Conservation (phyloP, 2,113 vertebrate species). For the Bombycilla garrulus region DNA sequence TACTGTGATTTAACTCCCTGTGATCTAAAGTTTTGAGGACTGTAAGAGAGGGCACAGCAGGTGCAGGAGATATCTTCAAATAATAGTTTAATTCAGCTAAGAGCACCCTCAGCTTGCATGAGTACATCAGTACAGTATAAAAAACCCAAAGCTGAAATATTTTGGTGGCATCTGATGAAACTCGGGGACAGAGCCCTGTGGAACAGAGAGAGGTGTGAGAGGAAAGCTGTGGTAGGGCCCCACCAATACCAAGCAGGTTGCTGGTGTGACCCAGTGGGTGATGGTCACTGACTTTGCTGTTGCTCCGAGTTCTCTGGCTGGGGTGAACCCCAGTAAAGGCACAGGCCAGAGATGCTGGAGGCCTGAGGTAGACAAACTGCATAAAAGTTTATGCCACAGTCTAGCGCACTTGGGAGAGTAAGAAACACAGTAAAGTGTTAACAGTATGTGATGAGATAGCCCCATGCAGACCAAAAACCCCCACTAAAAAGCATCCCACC, state of each 20-base stretch:
- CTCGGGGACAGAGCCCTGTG: not conserved
- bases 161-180: not conserved
- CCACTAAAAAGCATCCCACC: slow-evolving; percentile 53
- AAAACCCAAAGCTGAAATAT: not conserved
- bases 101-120: not conserved
- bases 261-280: not conserved
- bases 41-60: not conserved
- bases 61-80: not conserved
- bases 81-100: not conserved
- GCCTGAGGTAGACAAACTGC: not conserved
- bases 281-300: not conserved
- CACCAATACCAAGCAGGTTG: not conserved
- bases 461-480: slow-evolving; percentile 48
- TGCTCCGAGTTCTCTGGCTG: not conserved
- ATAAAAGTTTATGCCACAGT: not conserved
- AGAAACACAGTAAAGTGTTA: slow-evolving; percentile 42
- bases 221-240: not conserved
- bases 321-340: not conserved
- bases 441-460: slow-evolving; percentile 37
- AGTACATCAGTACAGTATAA: not conserved
- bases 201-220: not conserved
- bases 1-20: not conserved
- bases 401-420: slow-evolving; percentile 13
- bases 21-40: not conserved
- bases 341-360: not conserved